Base-by-base conservation (phyloP, 1,140 invertebrate species). In the Fragariocoptes setiger region DNA sequence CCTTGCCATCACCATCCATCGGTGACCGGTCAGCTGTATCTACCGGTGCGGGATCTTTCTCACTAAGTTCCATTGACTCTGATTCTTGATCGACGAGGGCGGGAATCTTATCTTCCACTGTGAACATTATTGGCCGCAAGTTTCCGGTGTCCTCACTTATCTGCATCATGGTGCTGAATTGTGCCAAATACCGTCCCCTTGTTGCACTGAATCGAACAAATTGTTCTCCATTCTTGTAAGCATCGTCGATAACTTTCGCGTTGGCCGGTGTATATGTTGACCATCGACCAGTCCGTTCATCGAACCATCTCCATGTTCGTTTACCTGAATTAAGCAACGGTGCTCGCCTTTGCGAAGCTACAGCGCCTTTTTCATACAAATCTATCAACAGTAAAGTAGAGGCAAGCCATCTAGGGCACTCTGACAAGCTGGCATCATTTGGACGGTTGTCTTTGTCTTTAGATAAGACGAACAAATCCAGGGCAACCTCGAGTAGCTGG, bases 181-280 rank as follows among this genome's bases (percentile, higher is more conserved):
- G 72, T 5, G 82, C 72, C 0, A 70, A 67, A 51, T 82, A 83
- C 31, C 71, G 60, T 48, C 76, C 62, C 15, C 77, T 55, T 0
- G 73, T 72, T 49, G 71, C 74, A 19, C 65, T 66, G 46, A 80
- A 72, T 47, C 70, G 60, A 0, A 76, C 65, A 50, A 63, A 70
- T 19, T 62, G 62, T 46, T 80, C 74, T 1, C 76, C 76, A 40
- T 64, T 63, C 59, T 67, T 70, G 51, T 78, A 83, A 0, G 77
- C 75, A 47, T 77, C 71, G 50, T 80, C 75, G 22, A 83, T 80
- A 1, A 70, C 58, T 49, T 72, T 69, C 53, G 80, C 80, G 47
- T 78, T 78, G 4, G 62, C 50, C 3, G 65, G 54, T 2, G 70
- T 69, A 50, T 82, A 82, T 19, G 66, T 59, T 38, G 68, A 73